phyloP scores from a whole-genome alignment of 1,140 invertebrate species.

The Drosophila athabasca region DNA sequence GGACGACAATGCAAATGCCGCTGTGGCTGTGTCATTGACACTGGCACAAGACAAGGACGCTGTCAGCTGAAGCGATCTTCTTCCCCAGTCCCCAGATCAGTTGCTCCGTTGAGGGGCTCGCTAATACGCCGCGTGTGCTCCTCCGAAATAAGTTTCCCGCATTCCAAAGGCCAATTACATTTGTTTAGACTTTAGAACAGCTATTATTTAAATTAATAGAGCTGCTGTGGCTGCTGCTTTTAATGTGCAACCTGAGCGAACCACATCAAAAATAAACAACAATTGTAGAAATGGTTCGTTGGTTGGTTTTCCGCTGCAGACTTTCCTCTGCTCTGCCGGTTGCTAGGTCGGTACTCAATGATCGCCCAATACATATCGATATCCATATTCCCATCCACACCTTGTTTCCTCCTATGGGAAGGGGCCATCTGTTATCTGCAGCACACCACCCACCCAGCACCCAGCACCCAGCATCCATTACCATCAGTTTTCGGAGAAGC shows the following conservation, averaged over 20 bases:
- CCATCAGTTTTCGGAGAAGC: slow-evolving; percentile 29
- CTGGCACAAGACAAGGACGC: slow-evolving; percentile 10
- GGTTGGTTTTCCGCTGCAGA: slow-evolving; percentile 7
- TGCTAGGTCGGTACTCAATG: slow-evolving; percentile 48
- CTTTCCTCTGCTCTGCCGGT: slow-evolving; percentile 13
- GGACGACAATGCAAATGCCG: slow-evolving; percentile 12
- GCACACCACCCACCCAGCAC: slow-evolving; percentile 9
- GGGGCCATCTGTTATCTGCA: slow-evolving; percentile 63
- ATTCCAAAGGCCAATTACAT: slow-evolving; percentile 45
- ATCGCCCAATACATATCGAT: slow-evolving; percentile 42
- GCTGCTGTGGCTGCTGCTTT: slow-evolving; percentile 41
- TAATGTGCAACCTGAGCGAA: slow-evolving; percentile 73
- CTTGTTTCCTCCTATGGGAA: slow-evolving; percentile 18
- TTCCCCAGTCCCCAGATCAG: slow-evolving; percentile 2
- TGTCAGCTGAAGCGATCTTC: background rate
- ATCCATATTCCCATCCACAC: slow-evolving; percentile 34
- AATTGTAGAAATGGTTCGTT: slow-evolving; percentile 23
- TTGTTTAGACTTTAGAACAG: slow-evolving; percentile 59
- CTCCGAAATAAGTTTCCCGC: slow-evolving; percentile 26
- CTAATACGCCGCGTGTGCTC: background rate
- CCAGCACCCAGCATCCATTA: background rate
- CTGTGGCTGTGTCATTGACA: slow-evolving; percentile 34
- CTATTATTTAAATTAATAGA: slow-evolving; percentile 65
- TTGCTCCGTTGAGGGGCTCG: slow-evolving; percentile 17
- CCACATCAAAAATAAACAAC: slow-evolving; percentile 75